A percentile compares a stretch with the other conserved stretches of the same genome.
Evolutionary conservation across 2,888 invertebrate genomes (phyloP).

Genomic region (Ochropacha duplaris): DNA sequence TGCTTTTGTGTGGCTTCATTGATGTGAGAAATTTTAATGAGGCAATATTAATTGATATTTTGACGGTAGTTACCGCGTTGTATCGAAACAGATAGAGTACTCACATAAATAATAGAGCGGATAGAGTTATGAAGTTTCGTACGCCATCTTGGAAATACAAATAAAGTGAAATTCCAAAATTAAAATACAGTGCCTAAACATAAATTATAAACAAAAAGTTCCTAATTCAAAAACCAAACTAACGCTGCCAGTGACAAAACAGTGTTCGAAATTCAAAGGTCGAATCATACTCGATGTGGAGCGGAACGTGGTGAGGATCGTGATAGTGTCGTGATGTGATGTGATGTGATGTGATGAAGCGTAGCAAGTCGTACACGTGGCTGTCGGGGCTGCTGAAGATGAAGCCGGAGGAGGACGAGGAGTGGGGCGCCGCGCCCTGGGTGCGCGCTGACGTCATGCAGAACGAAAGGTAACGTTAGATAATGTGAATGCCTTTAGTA

Average conservation of each 20-base stretch:
- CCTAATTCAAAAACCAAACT: not conserved
- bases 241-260: not conserved
- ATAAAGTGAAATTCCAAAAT: not conserved
- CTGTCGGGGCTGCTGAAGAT: conserved; percentile 71
- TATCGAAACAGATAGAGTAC: conserved; percentile 40
- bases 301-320: conserved; percentile 8
- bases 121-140: not conserved
- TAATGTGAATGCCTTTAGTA: too few relatives aligned
- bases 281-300: not conserved
- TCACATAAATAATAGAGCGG: not conserved
- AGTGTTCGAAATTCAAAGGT: not conserved
- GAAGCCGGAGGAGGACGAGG: conserved; percentile 52
- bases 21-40: conserved; percentile 60
- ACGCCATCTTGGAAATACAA: not conserved
- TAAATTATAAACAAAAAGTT: not conserved
- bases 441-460: conserved; percentile 62
- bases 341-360: conserved; percentile 60
- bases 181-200: not conserved
- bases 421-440: conserved; percentile 74
- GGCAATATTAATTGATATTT: conserved; percentile 67
- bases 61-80: conserved; percentile 42
- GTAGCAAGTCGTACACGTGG: conserved; percentile 78
- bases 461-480: conserved; percentile 60
- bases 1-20: conserved; percentile 28
- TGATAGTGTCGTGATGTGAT: conserved; percentile 9